phyloP scores from a whole-genome alignment of 64 coral and sea anemone species.

The Astreopora myriophthalma region DNA sequence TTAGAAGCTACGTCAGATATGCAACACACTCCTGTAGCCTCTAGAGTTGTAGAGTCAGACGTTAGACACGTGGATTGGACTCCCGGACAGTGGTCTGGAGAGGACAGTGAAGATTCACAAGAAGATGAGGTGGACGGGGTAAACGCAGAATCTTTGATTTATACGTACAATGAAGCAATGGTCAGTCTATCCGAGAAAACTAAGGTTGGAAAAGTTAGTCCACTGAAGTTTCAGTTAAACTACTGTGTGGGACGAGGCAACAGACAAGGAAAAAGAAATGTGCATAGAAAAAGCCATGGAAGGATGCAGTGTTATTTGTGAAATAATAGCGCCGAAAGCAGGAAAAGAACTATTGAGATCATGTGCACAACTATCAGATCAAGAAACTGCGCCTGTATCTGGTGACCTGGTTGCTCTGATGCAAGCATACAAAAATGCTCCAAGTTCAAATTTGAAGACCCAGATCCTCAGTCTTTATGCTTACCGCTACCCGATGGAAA shows the following conservation, averaged over 20 bases:
- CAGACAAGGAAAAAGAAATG: constrained; percentile 25
- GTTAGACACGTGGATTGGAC: not conserved
- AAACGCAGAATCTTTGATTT: constrained; percentile 10
- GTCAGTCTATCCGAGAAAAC: constrained; percentile 33
- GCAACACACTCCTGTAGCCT: not conserved
- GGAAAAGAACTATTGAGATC: constrained; percentile 34
- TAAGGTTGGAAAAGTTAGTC: not conserved
- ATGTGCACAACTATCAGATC: not conserved
- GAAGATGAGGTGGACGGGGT: not conserved
- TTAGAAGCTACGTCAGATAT: not conserved
- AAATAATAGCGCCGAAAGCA: constrained; percentile 57
- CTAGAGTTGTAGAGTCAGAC: not conserved
- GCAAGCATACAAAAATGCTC: constrained; percentile 64
- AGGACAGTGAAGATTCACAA: constrained; percentile 8
- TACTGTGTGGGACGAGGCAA: constrained; percentile 45
- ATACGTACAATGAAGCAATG: constrained; percentile 51
- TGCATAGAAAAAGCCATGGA: constrained; percentile 72
- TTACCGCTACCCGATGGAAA: constrained; percentile 25
- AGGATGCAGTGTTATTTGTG: constrained; percentile 32
- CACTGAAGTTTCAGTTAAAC: constrained; percentile 71
- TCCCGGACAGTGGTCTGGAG: not conserved
- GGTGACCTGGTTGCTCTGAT: constrained; percentile 32
- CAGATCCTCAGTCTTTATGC: constrained; percentile 73
- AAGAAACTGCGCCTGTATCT: not conserved
- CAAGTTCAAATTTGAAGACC: constrained; percentile 33